Base-by-base conservation (phyloP, 2,888 invertebrate genomes). In the Parelbella ahira region DNA sequence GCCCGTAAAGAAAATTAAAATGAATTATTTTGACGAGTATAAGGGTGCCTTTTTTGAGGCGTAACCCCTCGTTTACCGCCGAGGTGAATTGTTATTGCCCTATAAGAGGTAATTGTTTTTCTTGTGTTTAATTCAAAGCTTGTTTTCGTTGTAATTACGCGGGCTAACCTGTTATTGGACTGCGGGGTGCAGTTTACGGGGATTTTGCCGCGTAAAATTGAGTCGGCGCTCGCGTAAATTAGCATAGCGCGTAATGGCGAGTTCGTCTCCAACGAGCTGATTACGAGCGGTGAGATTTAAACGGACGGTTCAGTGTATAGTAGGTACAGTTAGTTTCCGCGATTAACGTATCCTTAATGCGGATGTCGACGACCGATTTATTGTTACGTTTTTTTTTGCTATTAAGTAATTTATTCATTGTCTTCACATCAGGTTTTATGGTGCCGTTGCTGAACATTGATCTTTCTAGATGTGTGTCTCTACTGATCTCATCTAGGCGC, bases 21-120 rank as follows among this genome's bases (percentile, higher is more conserved):
- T 87, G 87, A 87, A 86, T 87, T 87, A 87, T 87, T 87, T 86
- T 87, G 87, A 86, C 87, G 87, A 86, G 83, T 73, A 68, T 68
- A 63, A 63, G 69, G 73, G 71, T n/a, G n/a, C 71, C 61, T 60
- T 65, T 64, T 64, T 68, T 61, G 69, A 62, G 33, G 33, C 33
- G 41, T 27, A 33, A 30, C 39, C 56, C 64, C 58, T n/a, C 63
- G 66, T 62, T 67, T 65, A 63, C 58, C 58, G 63, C 62, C 51
- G 54, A 70, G 77, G 71, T 69, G 77, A 69, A 80, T 71, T 74
- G 80, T 81, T 81, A 83, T 75, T 51, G 60, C 46, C 59, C 69
- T 49, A 60, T 76, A 65, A 72, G 57, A 49, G 56, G 75, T 80
- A 83, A 86, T 86, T 83, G 78, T 82, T 75, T 71, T 59, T 63